Evolutionary conservation across 2,888 invertebrate genomes (phyloP).

Genomic region (Oligia fasciuncula): DNA sequence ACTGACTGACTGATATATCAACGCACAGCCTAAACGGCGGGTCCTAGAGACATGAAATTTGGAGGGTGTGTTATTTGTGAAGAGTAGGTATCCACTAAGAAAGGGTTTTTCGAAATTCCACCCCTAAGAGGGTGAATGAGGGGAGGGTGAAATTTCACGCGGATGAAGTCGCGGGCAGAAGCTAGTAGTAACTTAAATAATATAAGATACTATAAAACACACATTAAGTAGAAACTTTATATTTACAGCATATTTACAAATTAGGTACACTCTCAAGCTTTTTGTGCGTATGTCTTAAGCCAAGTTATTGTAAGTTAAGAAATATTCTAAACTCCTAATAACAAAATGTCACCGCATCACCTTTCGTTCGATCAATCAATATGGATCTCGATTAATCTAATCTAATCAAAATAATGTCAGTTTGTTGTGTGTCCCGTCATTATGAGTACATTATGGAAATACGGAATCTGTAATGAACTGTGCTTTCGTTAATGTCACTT

Average conservation of each 20-base stretch:
- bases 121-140: too few species aligned
- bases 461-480: constrained; percentile 37
- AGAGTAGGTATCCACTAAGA: too few species aligned
- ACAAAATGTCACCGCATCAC: constrained; percentile 33
- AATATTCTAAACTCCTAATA: constrained; percentile 40
- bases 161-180: too few species aligned
- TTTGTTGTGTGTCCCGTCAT: constrained; percentile 31
- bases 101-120: too few species aligned
- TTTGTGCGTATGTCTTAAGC: constrained; percentile 33
- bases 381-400: constrained; percentile 50
- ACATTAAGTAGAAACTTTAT: too few species aligned
- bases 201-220: too few species aligned
- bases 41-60: too few species aligned
- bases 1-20: too few species aligned
- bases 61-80: too few species aligned
- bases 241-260: constrained; percentile 28
- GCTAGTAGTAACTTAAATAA: too few species aligned
- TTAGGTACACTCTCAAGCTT: constrained; percentile 29
- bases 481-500: constrained; percentile 50
- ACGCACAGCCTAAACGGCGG: too few species aligned
- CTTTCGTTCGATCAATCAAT: constrained; percentile 60
- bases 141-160: too few species aligned
- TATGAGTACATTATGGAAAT: constrained; percentile 35
- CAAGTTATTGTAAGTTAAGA: constrained; percentile 33
- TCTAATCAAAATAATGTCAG: constrained; percentile 58